phyloP scores from a whole-genome alignment of 2,797 vertebrate species.

The Platyrinchus mystaceus region DNA sequence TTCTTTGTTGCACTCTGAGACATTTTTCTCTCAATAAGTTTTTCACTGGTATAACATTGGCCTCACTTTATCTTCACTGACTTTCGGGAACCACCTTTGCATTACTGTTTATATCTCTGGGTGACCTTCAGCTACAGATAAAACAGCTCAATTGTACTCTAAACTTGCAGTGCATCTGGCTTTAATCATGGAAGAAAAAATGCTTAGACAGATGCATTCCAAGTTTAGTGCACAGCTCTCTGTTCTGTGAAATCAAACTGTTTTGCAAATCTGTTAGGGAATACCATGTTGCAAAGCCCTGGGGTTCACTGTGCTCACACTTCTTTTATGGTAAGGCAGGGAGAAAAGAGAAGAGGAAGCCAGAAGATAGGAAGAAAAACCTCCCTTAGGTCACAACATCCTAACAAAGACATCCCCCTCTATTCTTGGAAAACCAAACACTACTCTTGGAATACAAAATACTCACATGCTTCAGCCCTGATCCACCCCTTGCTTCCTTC shows the following conservation, averaged over 20 bases:
- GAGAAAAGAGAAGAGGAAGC: neutral
- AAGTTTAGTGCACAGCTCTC: neutral
- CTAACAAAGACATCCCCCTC: neutral
- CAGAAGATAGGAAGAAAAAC: neutral
- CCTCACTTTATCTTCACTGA: neutral
- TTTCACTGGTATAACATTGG: neutral
- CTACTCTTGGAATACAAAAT: neutral
- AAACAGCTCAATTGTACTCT: neutral
- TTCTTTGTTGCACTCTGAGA: neutral
- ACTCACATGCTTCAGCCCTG: constrained; percentile 33
- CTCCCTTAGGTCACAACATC: neutral
- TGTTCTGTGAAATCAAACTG: neutral
- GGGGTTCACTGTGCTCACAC: neutral
- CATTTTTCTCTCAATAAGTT: neutral
- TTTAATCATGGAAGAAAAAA: neutral
- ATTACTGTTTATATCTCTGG: neutral
- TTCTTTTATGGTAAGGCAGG: neutral
- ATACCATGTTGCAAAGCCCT: neutral
- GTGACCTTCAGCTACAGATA: neutral
- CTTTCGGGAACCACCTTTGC: neutral
- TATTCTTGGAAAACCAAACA: neutral
- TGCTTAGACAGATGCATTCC: neutral
- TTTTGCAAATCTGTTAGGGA: neutral
- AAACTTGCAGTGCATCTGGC: neutral
- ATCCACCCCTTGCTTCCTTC: constrained; percentile 9